phyloP scores from a whole-genome alignment of 2,113 vertebrate species.

The Tenebrosternarchus preto region DNA sequence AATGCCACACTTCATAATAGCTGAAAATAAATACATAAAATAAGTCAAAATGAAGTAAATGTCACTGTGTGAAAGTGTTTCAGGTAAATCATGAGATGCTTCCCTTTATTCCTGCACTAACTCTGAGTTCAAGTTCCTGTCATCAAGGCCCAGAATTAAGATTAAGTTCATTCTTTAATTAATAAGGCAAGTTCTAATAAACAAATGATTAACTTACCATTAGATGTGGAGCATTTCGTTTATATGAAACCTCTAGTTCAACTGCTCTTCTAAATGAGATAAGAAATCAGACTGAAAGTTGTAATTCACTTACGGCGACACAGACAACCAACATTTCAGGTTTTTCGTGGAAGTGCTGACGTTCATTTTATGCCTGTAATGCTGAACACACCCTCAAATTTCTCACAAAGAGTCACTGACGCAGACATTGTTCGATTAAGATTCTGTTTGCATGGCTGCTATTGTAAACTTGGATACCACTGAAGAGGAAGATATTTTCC shows the following conservation, averaged over 20 bases:
- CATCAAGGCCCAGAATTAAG: neutral
- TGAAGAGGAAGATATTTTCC: constrained; percentile 18
- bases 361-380: constrained; percentile 55
- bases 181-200: neutral
- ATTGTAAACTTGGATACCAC: constrained; percentile 39
- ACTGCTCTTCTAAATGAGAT: neutral
- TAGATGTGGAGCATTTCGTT: constrained; percentile 1
- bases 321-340: constrained; percentile 71
- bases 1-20: neutral
- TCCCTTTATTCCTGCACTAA: neutral
- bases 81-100: neutral
- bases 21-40: neutral
- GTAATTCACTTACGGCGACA: constrained; percentile 54
- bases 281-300: neutral
- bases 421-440: constrained; percentile 1
- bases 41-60: neutral
- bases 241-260: neutral
- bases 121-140: neutral
- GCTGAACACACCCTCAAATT: constrained; percentile 63
- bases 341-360: constrained; percentile 65
- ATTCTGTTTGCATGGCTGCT: constrained; percentile 25
- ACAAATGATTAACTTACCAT: constrained; percentile 45
- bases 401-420: constrained; percentile 54
- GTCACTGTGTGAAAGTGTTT: constrained; percentile 1
- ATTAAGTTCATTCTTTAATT: neutral